Conservation (phyloP, 2,888 invertebrate genomes). For the Anoncus sp. region DNA sequence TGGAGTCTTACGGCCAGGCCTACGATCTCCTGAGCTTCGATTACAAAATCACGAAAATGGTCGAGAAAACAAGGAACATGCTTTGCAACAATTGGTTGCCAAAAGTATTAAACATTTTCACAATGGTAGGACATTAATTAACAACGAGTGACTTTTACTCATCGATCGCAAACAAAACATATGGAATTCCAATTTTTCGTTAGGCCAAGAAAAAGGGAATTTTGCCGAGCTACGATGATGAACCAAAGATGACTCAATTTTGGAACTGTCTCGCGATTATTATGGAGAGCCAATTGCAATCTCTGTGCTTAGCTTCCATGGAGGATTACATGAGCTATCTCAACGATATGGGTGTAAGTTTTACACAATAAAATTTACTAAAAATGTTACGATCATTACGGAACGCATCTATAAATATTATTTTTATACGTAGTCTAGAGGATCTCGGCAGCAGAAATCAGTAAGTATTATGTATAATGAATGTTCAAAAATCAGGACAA, state of each 20-base stretch:
- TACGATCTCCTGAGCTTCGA: slow-evolving; percentile 89
- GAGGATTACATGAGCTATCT: slow-evolving; percentile 91
- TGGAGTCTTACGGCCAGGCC: slow-evolving; percentile 86
- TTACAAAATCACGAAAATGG: slow-evolving; percentile 84
- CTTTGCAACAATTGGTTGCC: slow-evolving; percentile 88
- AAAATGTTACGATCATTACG: slow-evolving; percentile 21
- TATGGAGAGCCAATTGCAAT: slow-evolving; percentile 95
- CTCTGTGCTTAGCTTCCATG: slow-evolving; percentile 91
- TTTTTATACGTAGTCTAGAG: slow-evolving; percentile 63
- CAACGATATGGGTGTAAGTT: slow-evolving; percentile 89
- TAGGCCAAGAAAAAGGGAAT: slow-evolving; percentile 88
- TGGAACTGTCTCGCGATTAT: slow-evolving; percentile 93
- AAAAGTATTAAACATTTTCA: slow-evolving; percentile 86
- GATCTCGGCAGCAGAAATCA: slow-evolving; percentile 62
- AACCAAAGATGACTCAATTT: slow-evolving; percentile 89
- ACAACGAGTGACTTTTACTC: neutral
- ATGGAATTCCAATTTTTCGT: slow-evolving; percentile 52
- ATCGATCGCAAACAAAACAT: slow-evolving; percentile 8
- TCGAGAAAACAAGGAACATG: slow-evolving; percentile 88
- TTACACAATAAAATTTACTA: neutral
- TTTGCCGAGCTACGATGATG: slow-evolving; percentile 88
- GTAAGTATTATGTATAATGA: slow-evolving; percentile 59
- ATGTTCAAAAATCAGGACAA: neutral
- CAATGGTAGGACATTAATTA: slow-evolving; percentile 82
- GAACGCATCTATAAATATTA: slow-evolving; percentile 8